phyloP scores from a whole-genome alignment of 2,888 invertebrate species.

The Dyspetes luteomarginatus region DNA sequence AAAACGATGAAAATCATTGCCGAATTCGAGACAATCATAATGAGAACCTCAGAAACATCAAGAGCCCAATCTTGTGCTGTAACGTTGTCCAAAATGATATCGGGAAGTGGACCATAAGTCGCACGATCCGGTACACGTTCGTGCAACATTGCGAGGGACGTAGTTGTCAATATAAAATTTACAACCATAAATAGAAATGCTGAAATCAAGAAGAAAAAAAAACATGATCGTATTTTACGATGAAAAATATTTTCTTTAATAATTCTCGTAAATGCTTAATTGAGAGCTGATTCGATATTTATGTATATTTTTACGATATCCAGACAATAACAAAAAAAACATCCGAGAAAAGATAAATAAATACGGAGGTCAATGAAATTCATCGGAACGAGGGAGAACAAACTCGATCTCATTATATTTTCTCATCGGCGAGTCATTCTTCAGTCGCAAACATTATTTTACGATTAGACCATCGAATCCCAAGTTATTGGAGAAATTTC shows the following conservation, averaged over 20 bases:
- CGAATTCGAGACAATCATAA: constrained; percentile 91
- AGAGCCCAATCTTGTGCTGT: constrained; percentile 91
- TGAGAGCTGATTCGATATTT: too few relatives aligned
- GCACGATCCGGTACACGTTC: constrained; percentile 93
- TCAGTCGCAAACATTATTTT: too few relatives aligned
- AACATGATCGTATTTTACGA: not conserved
- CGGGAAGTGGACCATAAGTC: constrained; percentile 91
- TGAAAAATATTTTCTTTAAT: not conserved
- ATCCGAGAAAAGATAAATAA: not conserved
- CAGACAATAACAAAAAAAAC: too few relatives aligned
- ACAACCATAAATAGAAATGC: constrained; percentile 87
- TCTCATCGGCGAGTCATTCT: too few relatives aligned
- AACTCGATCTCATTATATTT: not conserved
- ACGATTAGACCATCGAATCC: too few relatives aligned
- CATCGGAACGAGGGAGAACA: too few relatives aligned
- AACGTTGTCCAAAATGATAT: constrained; percentile 92
- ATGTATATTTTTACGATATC: too few relatives aligned
- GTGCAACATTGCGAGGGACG: constrained; percentile 93
- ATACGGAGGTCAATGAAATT: too few relatives aligned
- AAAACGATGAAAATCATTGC: constrained; percentile 91
- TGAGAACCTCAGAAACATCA: constrained; percentile 93
- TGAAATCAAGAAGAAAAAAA: constrained; percentile 79
- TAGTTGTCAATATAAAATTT: constrained; percentile 87
- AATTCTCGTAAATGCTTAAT: too few relatives aligned
- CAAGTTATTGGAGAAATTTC: too few relatives aligned